Evolutionary conservation across 2,888 invertebrate genomes (phyloP), one percentile per base, ranked within the genome.

Genomic region (Calliopum simillimum): DNA sequence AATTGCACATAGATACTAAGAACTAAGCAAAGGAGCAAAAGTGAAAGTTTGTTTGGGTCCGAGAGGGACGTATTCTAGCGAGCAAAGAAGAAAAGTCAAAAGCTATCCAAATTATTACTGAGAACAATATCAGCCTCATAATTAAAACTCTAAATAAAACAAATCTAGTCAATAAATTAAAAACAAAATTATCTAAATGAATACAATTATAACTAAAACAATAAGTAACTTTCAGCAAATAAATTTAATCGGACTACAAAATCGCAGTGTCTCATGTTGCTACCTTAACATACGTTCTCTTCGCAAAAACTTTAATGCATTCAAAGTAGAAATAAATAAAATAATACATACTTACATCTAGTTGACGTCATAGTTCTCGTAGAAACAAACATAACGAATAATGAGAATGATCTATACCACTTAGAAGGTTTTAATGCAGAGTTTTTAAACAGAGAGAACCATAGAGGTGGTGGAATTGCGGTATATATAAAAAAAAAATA

Each of bases 41-140:
- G 5, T 69, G 63, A 25, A 69, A 63, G 56, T 56, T 55, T 33
- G 41, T 63, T 5, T 69, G 63, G 56, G 56, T 63, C 14, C 5
- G 33, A 43, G 46, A 53, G 23, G 68, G 62, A 8, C 12, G 11
- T 8, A 44, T 67, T 33, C 46, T 12, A 19, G 47, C 47, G 8
- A 66, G 55, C 33, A 55, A 55, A 63, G 56, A n/a, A 13, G 61
- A 68, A 61, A 61, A 51, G 11, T 5, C 53, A 4, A 13, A 51
- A 8, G 3, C 19, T 11, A 44, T 68, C 13, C n/a, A 41, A 49
- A 56, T 25, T 12, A 43, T 13, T 51, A 53, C 51, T 5, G 33
- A 1, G 12, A 23, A 53, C 16, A 53, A 65, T 49, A 55, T 55
- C 11, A 44, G 47, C 25, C 46, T 4, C 3, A 56, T 56, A 66